Conservation (phyloP, 1,140 invertebrate species). For the Maniola jurtina region DNA sequence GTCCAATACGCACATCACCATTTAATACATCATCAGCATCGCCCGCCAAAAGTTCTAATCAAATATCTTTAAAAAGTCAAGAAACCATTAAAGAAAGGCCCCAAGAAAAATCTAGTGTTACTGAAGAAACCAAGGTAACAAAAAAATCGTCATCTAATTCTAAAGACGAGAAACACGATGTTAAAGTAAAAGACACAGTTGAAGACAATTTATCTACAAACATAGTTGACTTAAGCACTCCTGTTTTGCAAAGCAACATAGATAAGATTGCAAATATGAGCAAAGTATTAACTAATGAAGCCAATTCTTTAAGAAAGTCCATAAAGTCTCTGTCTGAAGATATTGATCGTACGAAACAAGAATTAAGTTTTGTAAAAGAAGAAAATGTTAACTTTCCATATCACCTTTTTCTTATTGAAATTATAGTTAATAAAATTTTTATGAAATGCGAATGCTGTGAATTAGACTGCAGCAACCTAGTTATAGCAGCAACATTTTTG, state of each 20-base stretch:
- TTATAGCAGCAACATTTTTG: conserved; percentile 61
- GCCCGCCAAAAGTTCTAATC: conserved; percentile 28
- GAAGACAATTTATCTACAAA: not conserved
- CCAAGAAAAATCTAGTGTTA: not conserved
- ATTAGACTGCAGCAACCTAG: conserved; percentile 60
- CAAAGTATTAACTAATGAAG: conserved; percentile 61
- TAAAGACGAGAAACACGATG: not conserved
- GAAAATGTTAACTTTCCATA: conserved; percentile 65
- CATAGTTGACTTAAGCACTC: conserved; percentile 29
- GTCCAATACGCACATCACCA: conserved; percentile 9
- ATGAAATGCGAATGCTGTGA: conserved; percentile 75
- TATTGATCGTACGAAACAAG: conserved; percentile 55
- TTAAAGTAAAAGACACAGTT: not conserved
- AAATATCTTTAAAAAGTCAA: conserved; percentile 31
- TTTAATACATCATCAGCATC: conserved; percentile 16
- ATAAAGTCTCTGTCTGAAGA: conserved; percentile 60
- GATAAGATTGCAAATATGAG: conserved; percentile 68
- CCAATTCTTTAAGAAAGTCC: conserved; percentile 58
- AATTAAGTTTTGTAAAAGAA: conserved; percentile 36
- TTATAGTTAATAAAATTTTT: conserved; percentile 68
- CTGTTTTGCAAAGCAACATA: conserved; percentile 50
- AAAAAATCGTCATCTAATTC: not conserved
- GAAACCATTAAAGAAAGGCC: conserved; percentile 23
- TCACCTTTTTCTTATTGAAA: conserved; percentile 66
- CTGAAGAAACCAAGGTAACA: not conserved